Evolutionary conservation across 2,888 invertebrate species (phyloP).

Genomic region (Unio pictorum): DNA sequence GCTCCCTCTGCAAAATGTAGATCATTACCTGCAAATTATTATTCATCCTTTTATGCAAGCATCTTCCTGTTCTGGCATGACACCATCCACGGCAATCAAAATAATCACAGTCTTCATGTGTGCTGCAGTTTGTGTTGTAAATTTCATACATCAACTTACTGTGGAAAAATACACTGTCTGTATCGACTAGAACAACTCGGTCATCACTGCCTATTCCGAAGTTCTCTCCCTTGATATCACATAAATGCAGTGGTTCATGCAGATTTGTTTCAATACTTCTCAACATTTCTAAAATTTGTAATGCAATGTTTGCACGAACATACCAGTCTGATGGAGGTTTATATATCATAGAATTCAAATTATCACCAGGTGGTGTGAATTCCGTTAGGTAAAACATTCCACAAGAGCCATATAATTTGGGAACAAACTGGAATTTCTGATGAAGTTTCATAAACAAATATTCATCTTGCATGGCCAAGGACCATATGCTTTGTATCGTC

Average conservation of each 20-base stretch:
- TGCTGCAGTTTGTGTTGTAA: constrained; percentile 71
- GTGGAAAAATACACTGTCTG: constrained; percentile 77
- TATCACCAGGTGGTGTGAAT: constrained; percentile 70
- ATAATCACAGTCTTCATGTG: constrained; percentile 79
- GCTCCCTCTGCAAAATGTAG: not conserved
- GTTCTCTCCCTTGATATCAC: constrained; percentile 79
- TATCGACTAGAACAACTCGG: constrained; percentile 75
- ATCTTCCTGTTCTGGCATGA: constrained; percentile 73
- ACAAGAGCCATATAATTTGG: constrained; percentile 79
- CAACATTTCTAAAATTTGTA: constrained; percentile 77
- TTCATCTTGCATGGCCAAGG: constrained; percentile 79
- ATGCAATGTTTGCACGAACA: constrained; percentile 39
- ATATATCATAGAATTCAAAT: constrained; percentile 34
- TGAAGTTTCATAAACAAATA: constrained; percentile 78
- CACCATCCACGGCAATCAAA: constrained; percentile 80
- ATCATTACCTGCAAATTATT: constrained; percentile 78
- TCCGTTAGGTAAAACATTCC: constrained; percentile 80
- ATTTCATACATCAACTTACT: constrained; percentile 59
- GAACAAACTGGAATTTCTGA: constrained; percentile 78
- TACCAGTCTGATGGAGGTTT: constrained; percentile 41
- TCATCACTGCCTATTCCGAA: constrained; percentile 75
- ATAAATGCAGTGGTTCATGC: constrained; percentile 78
- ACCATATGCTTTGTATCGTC: constrained; percentile 75
- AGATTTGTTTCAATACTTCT: constrained; percentile 76
- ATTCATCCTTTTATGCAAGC: constrained; percentile 76